These are phyloP conservation scores for Phaedon cochleariae DNA, from an alignment of 2,888 invertebrate genomes.

Conservation along the genomic window DNA sequence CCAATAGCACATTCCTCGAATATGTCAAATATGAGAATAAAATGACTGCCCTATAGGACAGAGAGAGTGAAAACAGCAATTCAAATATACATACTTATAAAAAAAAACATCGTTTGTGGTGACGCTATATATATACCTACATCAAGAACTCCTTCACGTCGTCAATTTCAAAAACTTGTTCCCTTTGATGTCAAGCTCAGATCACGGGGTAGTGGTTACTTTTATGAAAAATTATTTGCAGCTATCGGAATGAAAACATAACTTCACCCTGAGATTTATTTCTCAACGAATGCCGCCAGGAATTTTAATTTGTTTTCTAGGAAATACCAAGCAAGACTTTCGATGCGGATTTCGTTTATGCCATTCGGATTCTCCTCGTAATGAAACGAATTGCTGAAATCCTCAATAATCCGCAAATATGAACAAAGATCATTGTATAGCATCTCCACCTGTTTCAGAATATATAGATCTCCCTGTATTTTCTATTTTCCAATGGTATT, in stretches of 20 bases:
- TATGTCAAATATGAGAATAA: too few relatives aligned
- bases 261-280: not conserved
- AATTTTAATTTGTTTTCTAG: not conserved
- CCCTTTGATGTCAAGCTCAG: constrained; percentile 24
- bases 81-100: too few relatives aligned
- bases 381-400: not conserved
- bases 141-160: not conserved
- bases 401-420: not conserved
- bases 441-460: too few relatives aligned
- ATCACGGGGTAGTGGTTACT: constrained; percentile 24
- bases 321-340: not conserved
- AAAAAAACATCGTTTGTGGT: too few relatives aligned
- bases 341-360: not conserved
- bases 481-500: too few relatives aligned
- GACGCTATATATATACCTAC: too few relatives aligned
- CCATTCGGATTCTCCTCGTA: not conserved
- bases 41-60: too few relatives aligned
- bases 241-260: constrained; percentile 15
- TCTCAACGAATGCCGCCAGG: not conserved
- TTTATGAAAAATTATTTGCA: constrained; percentile 27
- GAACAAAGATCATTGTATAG: not conserved
- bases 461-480: too few relatives aligned
- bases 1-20: too few relatives aligned
- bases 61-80: too few relatives aligned
- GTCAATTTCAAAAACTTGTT: constrained; percentile 20